phyloP scores from a whole-genome alignment of 1,140 invertebrate species.

The Drosophila ogumai region DNA sequence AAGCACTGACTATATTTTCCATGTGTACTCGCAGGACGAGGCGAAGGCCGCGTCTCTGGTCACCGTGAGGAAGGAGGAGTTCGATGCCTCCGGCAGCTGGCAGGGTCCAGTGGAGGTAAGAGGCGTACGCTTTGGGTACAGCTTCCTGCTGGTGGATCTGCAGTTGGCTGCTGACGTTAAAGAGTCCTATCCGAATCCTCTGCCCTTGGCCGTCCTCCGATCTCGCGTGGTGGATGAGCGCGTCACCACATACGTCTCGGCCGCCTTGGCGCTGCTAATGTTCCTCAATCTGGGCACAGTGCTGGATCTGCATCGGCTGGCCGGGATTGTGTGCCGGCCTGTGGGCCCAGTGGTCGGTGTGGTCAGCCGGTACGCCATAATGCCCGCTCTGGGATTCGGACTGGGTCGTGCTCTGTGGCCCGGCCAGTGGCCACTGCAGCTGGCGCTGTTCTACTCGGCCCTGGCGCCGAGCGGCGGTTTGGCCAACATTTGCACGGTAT shows the following conservation, averaged over 20 bases:
- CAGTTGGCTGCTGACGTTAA: background rate
- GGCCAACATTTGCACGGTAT: conserved; percentile 63
- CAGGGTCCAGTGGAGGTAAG: conserved; percentile 36
- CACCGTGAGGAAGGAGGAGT: background rate
- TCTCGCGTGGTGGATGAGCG: conserved; percentile 45
- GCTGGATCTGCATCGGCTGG: conserved; percentile 91
- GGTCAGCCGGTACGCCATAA: conserved; percentile 40
- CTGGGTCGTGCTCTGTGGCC: conserved; percentile 48
- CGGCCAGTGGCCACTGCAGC: conserved; percentile 28
- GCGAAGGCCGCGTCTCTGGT: background rate
- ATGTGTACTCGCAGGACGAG: conserved; percentile 16
- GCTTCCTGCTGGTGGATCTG: conserved; percentile 36
- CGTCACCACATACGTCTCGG: conserved; percentile 55
- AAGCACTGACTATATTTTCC: conserved; percentile 4
- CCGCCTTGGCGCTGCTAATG: conserved; percentile 86
- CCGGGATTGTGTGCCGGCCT: conserved; percentile 89
- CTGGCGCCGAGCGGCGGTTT: conserved; percentile 62
- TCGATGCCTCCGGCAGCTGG: conserved; percentile 43
- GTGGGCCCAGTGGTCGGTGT: conserved; percentile 84
- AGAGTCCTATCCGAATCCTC: background rate
- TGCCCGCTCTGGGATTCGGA: conserved; percentile 56
- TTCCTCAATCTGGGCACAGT: conserved; percentile 97
- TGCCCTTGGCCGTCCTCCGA: conserved; percentile 39
- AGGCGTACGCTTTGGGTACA: conserved; percentile 50
- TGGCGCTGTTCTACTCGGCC: conserved; percentile 66